Percentiles rank a stretch among this genome's conserved stretches.
These are phyloP conservation scores for Caenorhabditis tropicalis DNA, from an alignment of 1,140 invertebrate species.

Conservation along the genomic window DNA sequence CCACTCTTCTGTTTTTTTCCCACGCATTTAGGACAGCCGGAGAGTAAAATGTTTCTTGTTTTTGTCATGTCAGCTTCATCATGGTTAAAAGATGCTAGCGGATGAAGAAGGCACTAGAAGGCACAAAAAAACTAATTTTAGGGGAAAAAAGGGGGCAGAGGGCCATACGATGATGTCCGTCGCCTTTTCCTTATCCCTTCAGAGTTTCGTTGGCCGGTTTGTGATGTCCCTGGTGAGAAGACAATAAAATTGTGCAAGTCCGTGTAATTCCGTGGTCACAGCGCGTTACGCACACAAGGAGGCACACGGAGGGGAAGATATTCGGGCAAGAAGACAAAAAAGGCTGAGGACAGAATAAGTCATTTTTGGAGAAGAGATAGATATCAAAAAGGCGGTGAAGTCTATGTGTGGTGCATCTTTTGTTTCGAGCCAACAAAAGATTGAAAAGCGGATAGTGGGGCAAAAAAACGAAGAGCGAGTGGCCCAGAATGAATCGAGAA, in stretches of 20 bases:
- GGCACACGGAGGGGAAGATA: not conserved
- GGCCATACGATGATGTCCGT: slow-evolving; percentile 23
- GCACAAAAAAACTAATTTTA: slow-evolving; percentile 23
- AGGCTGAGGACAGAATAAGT: slow-evolving; percentile 11
- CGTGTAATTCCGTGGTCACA: slow-evolving; percentile 43
- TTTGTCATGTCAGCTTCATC: slow-evolving; percentile 8
- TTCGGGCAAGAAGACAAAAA: not conserved
- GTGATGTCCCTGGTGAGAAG: slow-evolving; percentile 42
- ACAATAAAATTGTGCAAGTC: slow-evolving; percentile 45
- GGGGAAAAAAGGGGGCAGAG: not conserved
- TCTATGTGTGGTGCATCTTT: not conserved
- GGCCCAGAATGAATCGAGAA: not conserved
- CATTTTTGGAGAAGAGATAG: slow-evolving; percentile 33
- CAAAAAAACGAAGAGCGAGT: not conserved
- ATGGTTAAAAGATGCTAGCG: not conserved
- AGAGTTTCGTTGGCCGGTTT: slow-evolving; percentile 41
- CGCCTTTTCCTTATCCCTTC: not conserved
- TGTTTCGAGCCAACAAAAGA: not conserved
- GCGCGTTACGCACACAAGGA: slow-evolving; percentile 36
- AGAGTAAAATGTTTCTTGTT: slow-evolving; percentile 34
- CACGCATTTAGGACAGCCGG: not conserved
- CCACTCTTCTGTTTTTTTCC: not conserved
- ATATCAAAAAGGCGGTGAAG: slow-evolving; percentile 19
- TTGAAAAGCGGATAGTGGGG: not conserved
- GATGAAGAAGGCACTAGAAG: not conserved